Evolutionary conservation across 2,113 vertebrate species (phyloP).

Genomic region (Halcyon senegalensis): DNA sequence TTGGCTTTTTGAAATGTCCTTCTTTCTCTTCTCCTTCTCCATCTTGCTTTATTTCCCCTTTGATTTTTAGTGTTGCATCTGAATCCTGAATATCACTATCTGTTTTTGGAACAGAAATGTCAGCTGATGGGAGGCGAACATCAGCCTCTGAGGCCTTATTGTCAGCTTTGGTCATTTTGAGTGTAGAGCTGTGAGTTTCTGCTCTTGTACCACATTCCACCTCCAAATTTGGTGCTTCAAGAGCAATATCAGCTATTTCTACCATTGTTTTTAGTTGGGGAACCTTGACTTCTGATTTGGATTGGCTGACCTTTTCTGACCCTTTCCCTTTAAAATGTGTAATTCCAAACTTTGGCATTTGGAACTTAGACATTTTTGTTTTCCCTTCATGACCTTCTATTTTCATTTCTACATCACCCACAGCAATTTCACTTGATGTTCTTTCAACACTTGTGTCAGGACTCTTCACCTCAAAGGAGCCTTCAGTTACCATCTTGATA

Average conservation of each 20-base stretch:
- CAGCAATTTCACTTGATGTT: neutral
- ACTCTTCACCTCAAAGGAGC: neutral
- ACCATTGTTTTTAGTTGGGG: constrained; percentile 20
- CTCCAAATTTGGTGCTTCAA: constrained; percentile 29
- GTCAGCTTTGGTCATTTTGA: neutral
- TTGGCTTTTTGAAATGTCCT: constrained; percentile 64
- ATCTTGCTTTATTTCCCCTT: neutral
- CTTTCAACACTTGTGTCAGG: neutral
- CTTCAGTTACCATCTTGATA: neutral
- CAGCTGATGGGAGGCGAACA: neutral
- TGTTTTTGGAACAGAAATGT: neutral
- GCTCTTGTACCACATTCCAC: neutral
- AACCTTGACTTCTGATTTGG: constrained; percentile 23
- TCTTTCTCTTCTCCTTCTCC: constrained; percentile 31
- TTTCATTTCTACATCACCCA: neutral
- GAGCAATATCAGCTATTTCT: constrained; percentile 66
- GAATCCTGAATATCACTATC: neutral
- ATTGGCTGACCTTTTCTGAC: neutral
- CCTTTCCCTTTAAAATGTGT: neutral
- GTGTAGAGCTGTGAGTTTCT: neutral
- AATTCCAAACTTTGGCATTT: constrained; percentile 66
- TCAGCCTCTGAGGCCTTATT: neutral
- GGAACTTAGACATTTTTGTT: constrained; percentile 55
- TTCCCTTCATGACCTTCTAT: neutral
- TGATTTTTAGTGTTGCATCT: neutral